Evolutionary conservation across 2,888 invertebrate species (phyloP).

Genomic region (Yponomeuta sedellus): DNA sequence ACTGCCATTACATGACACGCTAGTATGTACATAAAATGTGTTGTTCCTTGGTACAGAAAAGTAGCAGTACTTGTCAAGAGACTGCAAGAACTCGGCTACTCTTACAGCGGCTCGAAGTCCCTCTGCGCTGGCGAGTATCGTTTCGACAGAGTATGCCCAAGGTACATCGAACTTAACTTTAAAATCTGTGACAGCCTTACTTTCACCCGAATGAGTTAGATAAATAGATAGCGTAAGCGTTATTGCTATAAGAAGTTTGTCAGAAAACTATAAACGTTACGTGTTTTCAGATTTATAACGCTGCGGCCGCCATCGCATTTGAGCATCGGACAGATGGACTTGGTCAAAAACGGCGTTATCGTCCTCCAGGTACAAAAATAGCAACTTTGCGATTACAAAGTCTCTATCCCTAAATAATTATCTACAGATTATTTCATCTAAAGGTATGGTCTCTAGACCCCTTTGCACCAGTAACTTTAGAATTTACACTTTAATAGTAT

Average conservation of each 20-base stretch:
- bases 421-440: too few species aligned
- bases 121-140: constrained; percentile 68
- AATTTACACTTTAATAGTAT: too few species aligned
- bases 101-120: constrained; percentile 55
- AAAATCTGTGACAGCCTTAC: neutral
- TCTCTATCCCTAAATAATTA: too few species aligned
- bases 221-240: neutral
- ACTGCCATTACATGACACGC: too few species aligned
- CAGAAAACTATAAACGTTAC: neutral
- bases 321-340: constrained; percentile 53
- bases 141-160: constrained; percentile 78
- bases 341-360: constrained; percentile 61
- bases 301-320: constrained; percentile 53
- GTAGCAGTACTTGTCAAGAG: constrained; percentile 62
- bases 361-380: constrained; percentile 56
- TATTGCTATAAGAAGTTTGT: too few species aligned
- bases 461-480: too few species aligned
- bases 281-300: constrained; percentile 63
- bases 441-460: too few species aligned
- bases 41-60: constrained; percentile 37
- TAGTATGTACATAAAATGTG: neutral
- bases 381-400: too few species aligned
- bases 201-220: neutral
- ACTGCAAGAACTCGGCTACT: constrained; percentile 61
- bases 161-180: constrained; percentile 33